A percentile compares a stretch with the other conserved stretches of the same genome.
Conservation (phyloP, 2,888 invertebrate genomes). For the Cheilosia pagana region DNA sequence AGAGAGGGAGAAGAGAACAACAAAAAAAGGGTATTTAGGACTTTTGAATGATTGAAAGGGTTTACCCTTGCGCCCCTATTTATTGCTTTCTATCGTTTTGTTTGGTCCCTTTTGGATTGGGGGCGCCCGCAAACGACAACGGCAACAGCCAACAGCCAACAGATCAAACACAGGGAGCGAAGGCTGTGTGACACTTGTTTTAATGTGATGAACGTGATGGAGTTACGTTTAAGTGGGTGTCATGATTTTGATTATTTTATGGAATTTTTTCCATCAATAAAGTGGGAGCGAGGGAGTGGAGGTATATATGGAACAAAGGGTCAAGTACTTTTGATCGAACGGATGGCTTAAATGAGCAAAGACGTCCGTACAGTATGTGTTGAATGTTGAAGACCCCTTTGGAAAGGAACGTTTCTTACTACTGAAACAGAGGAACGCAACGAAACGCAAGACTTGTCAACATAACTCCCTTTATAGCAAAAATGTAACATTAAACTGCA, state of each 20-base stretch:
- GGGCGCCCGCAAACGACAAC: background rate
- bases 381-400: too few relatives aligned
- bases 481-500: too few relatives aligned
- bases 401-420: too few relatives aligned
- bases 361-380: too few relatives aligned
- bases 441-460: too few relatives aligned
- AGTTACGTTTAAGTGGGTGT: slow-evolving; percentile 54
- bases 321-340: too few relatives aligned
- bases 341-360: too few relatives aligned
- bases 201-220: slow-evolving; percentile 61
- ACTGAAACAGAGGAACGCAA: too few relatives aligned
- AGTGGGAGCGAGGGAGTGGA: too few relatives aligned
- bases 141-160: background rate
- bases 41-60: slow-evolving; percentile 52
- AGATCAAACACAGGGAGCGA: background rate
- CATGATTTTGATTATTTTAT: slow-evolving; percentile 46
- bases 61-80: slow-evolving; percentile 40
- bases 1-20: slow-evolving; percentile 1
- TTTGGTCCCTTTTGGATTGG: background rate
- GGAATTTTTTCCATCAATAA: background rate
- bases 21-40: background rate
- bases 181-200: slow-evolving; percentile 58
- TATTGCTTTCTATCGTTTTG: slow-evolving; percentile 50
- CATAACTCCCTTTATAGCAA: too few relatives aligned
- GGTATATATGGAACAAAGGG: too few relatives aligned